These are phyloP conservation scores for Limnephilus lunatus DNA, from an alignment of 2,888 invertebrate genomes.

Conservation along the genomic window DNA sequence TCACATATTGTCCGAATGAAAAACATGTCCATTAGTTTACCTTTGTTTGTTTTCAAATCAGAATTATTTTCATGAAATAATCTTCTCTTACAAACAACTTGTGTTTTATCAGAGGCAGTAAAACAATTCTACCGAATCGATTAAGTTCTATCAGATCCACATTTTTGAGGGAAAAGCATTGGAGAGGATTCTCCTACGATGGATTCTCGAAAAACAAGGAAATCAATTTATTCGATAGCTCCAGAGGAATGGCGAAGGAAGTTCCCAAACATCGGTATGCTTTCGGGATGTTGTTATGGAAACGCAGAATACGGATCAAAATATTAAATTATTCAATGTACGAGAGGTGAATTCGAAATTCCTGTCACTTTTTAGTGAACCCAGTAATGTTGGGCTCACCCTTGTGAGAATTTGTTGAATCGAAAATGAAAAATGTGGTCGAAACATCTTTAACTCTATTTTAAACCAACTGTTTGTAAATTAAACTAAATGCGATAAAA, in stretches of 20 bases:
- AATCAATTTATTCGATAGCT: background rate
- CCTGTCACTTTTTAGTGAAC: background rate
- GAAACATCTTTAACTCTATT: background rate
- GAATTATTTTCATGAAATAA: background rate
- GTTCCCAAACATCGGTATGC: background rate
- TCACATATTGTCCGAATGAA: background rate
- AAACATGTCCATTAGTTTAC: background rate
- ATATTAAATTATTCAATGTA: background rate
- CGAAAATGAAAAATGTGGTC: background rate
- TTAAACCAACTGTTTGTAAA: background rate
- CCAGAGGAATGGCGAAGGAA: background rate
- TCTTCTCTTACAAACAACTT: background rate
- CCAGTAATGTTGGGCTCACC: background rate
- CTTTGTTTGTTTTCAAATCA: background rate
- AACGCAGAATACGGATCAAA: background rate
- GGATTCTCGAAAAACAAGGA: background rate
- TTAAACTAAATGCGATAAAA: background rate
- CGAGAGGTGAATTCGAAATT: background rate
- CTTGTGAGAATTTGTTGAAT: background rate
- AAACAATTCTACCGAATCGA: background rate
- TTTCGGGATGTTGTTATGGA: background rate
- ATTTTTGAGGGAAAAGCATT: background rate
- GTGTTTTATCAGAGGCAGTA: background rate
- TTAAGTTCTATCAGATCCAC: background rate
- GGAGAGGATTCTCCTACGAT: background rate